phyloP scores from a whole-genome alignment of 2,797 vertebrate species.

The Lacerta viridis region DNA sequence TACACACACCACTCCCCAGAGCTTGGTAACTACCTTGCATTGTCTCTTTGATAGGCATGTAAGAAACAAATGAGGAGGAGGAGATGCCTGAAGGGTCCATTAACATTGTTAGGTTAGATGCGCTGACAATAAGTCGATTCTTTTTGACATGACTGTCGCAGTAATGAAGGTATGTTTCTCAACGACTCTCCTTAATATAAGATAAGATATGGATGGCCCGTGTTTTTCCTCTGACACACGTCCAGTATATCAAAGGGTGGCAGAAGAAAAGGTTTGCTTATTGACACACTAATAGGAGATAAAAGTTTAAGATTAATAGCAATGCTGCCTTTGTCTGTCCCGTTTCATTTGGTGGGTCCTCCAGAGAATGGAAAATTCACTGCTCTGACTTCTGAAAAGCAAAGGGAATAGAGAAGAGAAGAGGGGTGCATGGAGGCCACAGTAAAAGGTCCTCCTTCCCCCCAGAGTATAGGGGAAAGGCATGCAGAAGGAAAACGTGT shows the following conservation, averaged over 20 bases:
- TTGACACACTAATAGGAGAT: constrained; percentile 75
- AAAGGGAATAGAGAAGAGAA: constrained; percentile 48
- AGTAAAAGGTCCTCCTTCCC: constrained; percentile 57
- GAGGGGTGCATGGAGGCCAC: constrained; percentile 15
- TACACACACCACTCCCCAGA: constrained; percentile 76
- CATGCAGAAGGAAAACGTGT: constrained; percentile 52
- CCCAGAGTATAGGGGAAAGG: constrained; percentile 58
- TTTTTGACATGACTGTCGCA: constrained; percentile 81
- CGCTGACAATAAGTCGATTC: constrained; percentile 82
- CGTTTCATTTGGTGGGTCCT: constrained; percentile 65
- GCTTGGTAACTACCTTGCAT: constrained; percentile 74
- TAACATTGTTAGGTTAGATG: constrained; percentile 80
- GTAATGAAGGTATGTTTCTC: constrained; percentile 84
- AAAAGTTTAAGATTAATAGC: constrained; percentile 74
- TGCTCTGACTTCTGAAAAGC: constrained; percentile 46
- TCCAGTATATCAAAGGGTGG: constrained; percentile 76
- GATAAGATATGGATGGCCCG: constrained; percentile 80
- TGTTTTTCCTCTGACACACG: constrained; percentile 78
- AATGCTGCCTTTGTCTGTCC: constrained; percentile 52
- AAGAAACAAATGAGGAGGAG: constrained; percentile 83
- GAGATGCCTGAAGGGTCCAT: constrained; percentile 80
- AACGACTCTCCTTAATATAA: constrained; percentile 79
- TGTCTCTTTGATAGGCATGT: constrained; percentile 80
- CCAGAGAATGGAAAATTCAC: constrained; percentile 56
- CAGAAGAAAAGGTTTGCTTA: constrained; percentile 77